Evolutionary conservation across 2,888 invertebrate species (phyloP).

Genomic region (Metacarcinus magister): DNA sequence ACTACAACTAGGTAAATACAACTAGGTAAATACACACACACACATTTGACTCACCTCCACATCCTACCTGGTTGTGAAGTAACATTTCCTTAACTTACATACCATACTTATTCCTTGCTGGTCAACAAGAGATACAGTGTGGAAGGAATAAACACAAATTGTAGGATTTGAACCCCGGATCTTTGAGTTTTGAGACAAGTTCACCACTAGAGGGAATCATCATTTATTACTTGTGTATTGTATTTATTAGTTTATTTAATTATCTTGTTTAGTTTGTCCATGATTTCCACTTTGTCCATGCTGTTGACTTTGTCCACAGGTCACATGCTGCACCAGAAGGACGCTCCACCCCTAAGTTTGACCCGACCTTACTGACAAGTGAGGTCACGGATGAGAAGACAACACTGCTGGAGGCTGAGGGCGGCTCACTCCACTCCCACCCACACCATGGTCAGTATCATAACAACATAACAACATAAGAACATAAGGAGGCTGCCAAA

Average conservation of each 20-base stretch:
- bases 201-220: not conserved
- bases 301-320: not conserved
- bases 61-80: not conserved
- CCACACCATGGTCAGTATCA: constrained; percentile 51
- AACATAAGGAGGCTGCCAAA: no score
- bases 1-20: no score
- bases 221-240: not conserved
- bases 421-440: constrained; percentile 83
- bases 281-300: not conserved
- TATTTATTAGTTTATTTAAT: not conserved
- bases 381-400: constrained; percentile 91
- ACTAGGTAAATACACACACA: not conserved
- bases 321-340: constrained; percentile 63
- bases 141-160: not conserved
- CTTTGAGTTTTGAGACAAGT: not conserved
- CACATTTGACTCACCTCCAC: not conserved
- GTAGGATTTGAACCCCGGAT: not conserved
- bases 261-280: not conserved
- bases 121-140: not conserved
- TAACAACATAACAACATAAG: no score
- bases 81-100: not conserved
- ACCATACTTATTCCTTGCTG: not conserved
- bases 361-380: constrained; percentile 86
- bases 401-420: constrained; percentile 88
- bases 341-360: constrained; percentile 71